Evolutionary conservation across 2,888 invertebrate genomes (phyloP).

Genomic region (Vandiemenella viatica): DNA sequence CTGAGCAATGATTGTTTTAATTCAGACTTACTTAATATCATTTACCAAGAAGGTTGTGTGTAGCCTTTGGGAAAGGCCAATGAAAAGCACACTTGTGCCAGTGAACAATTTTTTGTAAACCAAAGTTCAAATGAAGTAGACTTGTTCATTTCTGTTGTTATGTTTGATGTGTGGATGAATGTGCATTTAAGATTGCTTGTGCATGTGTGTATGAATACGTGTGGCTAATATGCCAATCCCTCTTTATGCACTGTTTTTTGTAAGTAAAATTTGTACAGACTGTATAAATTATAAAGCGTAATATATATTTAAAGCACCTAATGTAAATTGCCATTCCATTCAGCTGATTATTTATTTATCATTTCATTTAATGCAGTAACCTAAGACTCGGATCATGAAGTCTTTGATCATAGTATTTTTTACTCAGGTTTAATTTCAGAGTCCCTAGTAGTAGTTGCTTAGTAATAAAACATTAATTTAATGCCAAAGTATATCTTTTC

Average conservation of each 20-base stretch:
- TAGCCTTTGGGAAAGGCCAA: too few species aligned
- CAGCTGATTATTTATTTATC: neutral
- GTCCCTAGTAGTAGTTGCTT: neutral
- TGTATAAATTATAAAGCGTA: constrained; percentile 12
- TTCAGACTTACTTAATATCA: too few species aligned
- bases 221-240: neutral
- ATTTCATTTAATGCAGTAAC: neutral
- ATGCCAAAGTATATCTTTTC: neutral
- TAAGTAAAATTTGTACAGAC: constrained; percentile 11
- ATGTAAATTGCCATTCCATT: neutral
- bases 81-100: too few species aligned
- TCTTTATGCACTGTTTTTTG: constrained; percentile 6
- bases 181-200: too few species aligned
- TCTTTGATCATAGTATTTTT: neutral
- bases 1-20: neutral
- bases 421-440: neutral
- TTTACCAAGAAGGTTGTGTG: too few species aligned
- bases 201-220: neutral
- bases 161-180: too few species aligned
- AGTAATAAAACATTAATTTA: neutral
- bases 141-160: neutral
- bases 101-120: neutral
- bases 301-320: constrained; percentile 1
- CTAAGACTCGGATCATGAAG: neutral
- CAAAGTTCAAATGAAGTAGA: neutral